phyloP scores from a whole-genome alignment of 2,113 vertebrate genomes.

The Hyla sarda region DNA sequence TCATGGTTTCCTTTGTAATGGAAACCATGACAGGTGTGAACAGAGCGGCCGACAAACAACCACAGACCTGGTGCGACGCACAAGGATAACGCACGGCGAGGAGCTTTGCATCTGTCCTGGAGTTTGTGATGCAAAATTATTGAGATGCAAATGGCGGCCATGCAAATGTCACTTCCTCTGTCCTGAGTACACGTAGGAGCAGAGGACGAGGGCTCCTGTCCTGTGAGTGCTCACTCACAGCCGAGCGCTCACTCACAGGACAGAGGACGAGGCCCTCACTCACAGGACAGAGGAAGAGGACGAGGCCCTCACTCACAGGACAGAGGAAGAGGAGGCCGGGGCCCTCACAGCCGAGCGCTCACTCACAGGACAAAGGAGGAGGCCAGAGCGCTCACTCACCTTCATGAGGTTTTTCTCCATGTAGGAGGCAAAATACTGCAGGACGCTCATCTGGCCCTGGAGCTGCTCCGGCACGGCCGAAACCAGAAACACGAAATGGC shows the following conservation, averaged over 20 bases:
- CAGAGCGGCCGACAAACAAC: not conserved
- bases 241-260: too few relatives aligned
- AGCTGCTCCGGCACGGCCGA: constrained; percentile 86
- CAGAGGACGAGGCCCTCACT: too few relatives aligned
- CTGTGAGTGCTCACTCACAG: too few relatives aligned
- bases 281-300: too few relatives aligned
- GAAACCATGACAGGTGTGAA: too few relatives aligned
- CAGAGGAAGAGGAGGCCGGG: too few relatives aligned
- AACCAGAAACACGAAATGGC: constrained; percentile 86
- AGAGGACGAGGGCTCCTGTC: not conserved
- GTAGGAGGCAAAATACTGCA: constrained; percentile 91
- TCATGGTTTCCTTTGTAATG: too few relatives aligned
- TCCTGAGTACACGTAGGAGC: not conserved
- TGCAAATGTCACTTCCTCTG: not conserved
- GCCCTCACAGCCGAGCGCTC: too few relatives aligned
- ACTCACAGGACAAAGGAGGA: not conserved
- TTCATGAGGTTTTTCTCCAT: constrained; percentile 98
- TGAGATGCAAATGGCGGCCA: not conserved
- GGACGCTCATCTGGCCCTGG: constrained; percentile 86
- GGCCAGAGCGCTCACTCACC: constrained; percentile 70
- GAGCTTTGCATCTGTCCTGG: not conserved
- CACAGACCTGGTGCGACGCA: not conserved
- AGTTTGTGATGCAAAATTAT: not conserved
- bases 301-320: too few relatives aligned
- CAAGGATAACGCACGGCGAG: not conserved